Base-by-base conservation (phyloP, 2,888 invertebrate species). In the Plutella xylostella region DNA sequence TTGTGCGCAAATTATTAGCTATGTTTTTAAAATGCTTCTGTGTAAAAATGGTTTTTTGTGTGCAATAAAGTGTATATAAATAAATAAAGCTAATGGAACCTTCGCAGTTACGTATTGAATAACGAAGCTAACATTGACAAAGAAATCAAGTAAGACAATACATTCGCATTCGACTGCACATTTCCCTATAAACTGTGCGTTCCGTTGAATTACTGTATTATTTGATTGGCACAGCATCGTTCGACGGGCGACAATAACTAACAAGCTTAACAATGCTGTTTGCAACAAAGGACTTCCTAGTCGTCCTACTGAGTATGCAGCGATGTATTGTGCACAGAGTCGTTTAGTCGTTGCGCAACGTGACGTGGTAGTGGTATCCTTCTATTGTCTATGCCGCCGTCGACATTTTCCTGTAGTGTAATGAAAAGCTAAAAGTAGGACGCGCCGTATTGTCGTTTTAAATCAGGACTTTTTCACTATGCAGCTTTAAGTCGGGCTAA, bases 331-430 rank as follows among this genome's bases (percentile, higher is more conserved):
- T 70, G n/a, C 6, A 18, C 39, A 3, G 7, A 39, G 14, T 14
- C 22, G 39, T n/a, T n/a, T 34, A 15, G 34, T 9, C 9, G 15
- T 7, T 15, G 17, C 17, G 9, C 9, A 9, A 20, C 19, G 18
- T 2, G 37, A 22, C 15, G 39, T 39, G 33, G 42, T 56, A 57
- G 63, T 57, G 57, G 46, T 62, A 67, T 68, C 70, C 72, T 71
- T 53, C 51, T 48, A 59, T 72, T 72, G 71, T 71, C 60, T 61
- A 34, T 51, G 45, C 51, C 48, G 54, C 58, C 63, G 71, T 68
- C 69, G 67, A 68, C 69, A 66, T 68, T 72, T 69, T 60, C 58
- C 61, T 56, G 55, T 17, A 25, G 7, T 25, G 18, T 11, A 22
- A 39, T 22, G 21, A 22, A 39, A 39, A 22, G 25, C 39, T 39